phyloP scores from a whole-genome alignment of 2,888 invertebrate species.

The Andricus curvator region DNA sequence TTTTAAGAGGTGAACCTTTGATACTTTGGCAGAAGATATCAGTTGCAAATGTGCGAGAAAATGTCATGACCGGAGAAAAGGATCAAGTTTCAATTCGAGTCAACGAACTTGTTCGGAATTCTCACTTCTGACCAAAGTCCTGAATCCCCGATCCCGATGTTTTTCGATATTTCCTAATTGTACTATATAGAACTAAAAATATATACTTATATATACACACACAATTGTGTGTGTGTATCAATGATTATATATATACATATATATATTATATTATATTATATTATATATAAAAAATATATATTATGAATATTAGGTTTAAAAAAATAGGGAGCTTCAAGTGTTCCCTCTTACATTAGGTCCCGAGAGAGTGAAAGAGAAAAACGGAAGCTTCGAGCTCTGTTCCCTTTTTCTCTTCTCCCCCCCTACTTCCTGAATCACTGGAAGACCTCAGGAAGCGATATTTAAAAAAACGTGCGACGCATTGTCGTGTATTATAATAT shows the following conservation, averaged over 20 bases:
- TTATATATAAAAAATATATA: slow-evolving; percentile 45
- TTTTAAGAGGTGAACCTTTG: slow-evolving; percentile 10
- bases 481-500: slow-evolving; percentile 46
- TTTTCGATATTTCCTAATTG: slow-evolving; percentile 49
- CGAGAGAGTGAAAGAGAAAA: slow-evolving; percentile 46
- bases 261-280: slow-evolving; percentile 1
- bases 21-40: slow-evolving; percentile 11
- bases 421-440: slow-evolving; percentile 47
- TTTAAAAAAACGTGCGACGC: slow-evolving; percentile 50
- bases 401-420: slow-evolving; percentile 40
- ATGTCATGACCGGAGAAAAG: slow-evolving; percentile 27
- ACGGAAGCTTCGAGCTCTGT: slow-evolving; percentile 46
- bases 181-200: slow-evolving; percentile 49
- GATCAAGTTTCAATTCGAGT: slow-evolving; percentile 12
- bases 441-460: slow-evolving; percentile 55
- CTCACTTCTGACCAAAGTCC: slow-evolving; percentile 46
- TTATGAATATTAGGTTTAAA: slow-evolving; percentile 55
- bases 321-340: slow-evolving; percentile 26
- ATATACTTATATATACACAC: slow-evolving; percentile 45
- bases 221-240: slow-evolving; percentile 35
- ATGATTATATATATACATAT: slow-evolving; percentile 41
- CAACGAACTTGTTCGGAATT: slow-evolving; percentile 41
- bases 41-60: slow-evolving; percentile 9
- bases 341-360: slow-evolving; percentile 45
- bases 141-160: slow-evolving; percentile 40